Percentiles rank a stretch among this genome's conserved stretches.
Evolutionary conservation across 2,888 invertebrate species (phyloP).

Genomic region (Bhutanitis thaidina): DNA sequence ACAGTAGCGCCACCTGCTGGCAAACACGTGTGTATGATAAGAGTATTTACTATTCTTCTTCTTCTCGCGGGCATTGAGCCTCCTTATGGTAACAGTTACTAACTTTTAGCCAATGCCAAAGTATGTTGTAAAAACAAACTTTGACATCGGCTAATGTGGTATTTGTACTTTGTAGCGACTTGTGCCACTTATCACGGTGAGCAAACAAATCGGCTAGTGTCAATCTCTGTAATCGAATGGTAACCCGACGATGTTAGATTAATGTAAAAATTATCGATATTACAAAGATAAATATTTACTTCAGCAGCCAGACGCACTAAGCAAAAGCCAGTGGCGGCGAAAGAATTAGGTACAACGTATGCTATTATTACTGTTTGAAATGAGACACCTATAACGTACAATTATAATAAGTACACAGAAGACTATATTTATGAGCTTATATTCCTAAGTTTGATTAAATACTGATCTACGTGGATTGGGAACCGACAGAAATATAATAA

Average conservation of each 20-base stretch:
- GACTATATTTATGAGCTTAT: conserved; percentile 2
- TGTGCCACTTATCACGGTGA: too few relatives aligned
- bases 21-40: not conserved
- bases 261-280: not conserved
- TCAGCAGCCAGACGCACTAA: not conserved
- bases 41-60: not conserved
- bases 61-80: too few relatives aligned
- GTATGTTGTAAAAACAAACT: too few relatives aligned
- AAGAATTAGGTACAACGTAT: not conserved
- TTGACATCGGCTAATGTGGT: too few relatives aligned
- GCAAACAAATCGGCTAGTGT: too few relatives aligned
- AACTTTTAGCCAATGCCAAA: too few relatives aligned
- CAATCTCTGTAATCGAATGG: not conserved
- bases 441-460: not conserved
- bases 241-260: conserved; percentile 6
- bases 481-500: not conserved
- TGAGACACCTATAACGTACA: not conserved
- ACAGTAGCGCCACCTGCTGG: not conserved
- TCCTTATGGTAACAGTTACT: too few relatives aligned
- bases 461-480: not conserved
- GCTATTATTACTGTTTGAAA: conserved; percentile 8
- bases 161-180: too few relatives aligned
- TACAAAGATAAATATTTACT: too few relatives aligned
- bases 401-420: not conserved
- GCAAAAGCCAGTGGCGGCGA: not conserved